Evolutionary conservation across 2,113 vertebrate species (phyloP).

Genomic region (Melanotaenia duboulayi): DNA sequence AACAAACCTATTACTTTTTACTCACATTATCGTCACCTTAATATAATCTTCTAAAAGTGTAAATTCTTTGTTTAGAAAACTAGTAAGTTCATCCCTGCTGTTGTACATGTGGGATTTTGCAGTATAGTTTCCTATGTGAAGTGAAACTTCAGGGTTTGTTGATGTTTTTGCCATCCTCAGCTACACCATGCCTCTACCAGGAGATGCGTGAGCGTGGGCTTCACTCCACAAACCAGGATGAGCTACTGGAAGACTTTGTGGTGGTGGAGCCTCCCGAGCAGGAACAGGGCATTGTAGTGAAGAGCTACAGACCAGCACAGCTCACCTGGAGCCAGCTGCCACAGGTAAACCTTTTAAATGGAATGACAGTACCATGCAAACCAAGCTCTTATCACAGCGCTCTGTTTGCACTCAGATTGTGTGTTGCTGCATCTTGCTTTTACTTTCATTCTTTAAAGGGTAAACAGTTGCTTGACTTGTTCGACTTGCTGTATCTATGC

Average conservation of each 20-base stretch:
- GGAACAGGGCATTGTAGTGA: constrained; percentile 87
- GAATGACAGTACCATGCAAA: background rate
- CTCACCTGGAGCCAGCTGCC: constrained; percentile 96
- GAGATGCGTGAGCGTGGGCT: constrained; percentile 94
- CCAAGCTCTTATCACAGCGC: too few species aligned
- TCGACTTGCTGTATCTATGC: background rate
- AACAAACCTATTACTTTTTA: background rate
- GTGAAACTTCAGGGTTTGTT: background rate
- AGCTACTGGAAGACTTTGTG: constrained; percentile 79
- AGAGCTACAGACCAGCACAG: constrained; percentile 87
- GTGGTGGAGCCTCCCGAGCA: constrained; percentile 63
- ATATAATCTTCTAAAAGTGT: too few species aligned
- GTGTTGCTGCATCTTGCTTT: background rate
- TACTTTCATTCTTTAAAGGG: background rate
- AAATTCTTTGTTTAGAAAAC: too few species aligned
- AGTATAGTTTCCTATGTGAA: background rate
- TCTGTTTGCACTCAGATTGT: background rate
- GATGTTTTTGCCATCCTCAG: constrained; percentile 44
- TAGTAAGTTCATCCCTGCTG: background rate
- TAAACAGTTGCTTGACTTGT: background rate
- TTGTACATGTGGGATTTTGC: background rate
- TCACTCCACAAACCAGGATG: constrained; percentile 85
- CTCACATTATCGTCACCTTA: background rate
- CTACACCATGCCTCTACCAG: constrained; percentile 90
- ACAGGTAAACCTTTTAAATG: constrained; percentile 79